These are phyloP conservation scores for Prenolepis imparis DNA, from an alignment of 2,888 invertebrate species.

Conservation along the genomic window DNA sequence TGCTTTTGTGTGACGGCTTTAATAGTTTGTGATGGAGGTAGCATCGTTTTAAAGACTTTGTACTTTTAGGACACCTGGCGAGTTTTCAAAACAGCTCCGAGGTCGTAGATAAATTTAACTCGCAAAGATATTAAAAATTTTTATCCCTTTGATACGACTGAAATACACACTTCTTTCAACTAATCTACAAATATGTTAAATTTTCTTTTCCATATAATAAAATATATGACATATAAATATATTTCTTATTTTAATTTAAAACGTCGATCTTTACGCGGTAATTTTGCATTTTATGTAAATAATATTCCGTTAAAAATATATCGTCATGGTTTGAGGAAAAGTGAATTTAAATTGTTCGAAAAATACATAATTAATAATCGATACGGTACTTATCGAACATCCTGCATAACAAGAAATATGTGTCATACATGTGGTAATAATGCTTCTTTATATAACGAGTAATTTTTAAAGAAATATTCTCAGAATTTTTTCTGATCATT, in stretches of 20 bases:
- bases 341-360: neutral
- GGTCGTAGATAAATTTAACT: conserved; percentile 29
- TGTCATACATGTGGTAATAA: neutral
- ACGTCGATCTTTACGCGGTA: neutral
- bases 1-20: conserved; percentile 14
- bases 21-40: conserved; percentile 5
- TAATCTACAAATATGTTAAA: neutral
- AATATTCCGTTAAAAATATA: neutral
- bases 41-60: conserved; percentile 33
- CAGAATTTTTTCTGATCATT: conserved; percentile 9
- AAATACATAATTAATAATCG: neutral
- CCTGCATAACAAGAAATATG: neutral
- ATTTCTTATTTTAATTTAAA: neutral
- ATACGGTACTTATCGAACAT: neutral
- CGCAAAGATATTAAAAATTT: neutral
- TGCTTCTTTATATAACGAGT: conserved; percentile 5
- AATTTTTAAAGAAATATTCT: neutral
- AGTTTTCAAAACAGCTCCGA: neutral
- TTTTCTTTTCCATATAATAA: neutral
- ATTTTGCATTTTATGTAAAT: neutral
- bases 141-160: neutral
- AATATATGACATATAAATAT: neutral
- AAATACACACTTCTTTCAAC: neutral
- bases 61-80: conserved; percentile 38
- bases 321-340: neutral